These are phyloP conservation scores for Masnerella sp. DNA, from an alignment of 2,888 invertebrate genomes.

Conservation along the genomic window DNA sequence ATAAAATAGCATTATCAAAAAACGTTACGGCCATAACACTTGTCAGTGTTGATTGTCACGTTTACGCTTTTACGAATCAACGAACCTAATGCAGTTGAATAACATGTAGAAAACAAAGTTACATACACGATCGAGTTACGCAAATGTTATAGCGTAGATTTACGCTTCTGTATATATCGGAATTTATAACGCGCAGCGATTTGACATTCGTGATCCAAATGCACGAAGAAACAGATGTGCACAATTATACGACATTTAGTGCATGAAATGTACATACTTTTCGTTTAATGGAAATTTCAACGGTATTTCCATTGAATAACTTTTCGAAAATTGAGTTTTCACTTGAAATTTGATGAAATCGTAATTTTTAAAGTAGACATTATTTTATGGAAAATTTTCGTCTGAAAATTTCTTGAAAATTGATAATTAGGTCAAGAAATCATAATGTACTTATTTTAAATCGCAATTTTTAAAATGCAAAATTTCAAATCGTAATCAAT, in stretches of 20 bases:
- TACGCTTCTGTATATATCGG: constrained; percentile 2
- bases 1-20: constrained; percentile 36
- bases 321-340: too few species aligned
- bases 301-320: too few species aligned
- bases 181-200: constrained; percentile 3
- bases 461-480: too few species aligned
- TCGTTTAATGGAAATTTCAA: too few species aligned
- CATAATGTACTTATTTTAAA: too few species aligned
- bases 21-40: constrained; percentile 5
- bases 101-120: constrained; percentile 8
- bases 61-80: constrained; percentile 25
- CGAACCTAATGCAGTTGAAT: constrained; percentile 2
- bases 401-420: too few species aligned
- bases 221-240: background rate
- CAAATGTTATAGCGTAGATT: constrained; percentile 17
- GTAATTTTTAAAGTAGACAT: too few species aligned
- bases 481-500: too few species aligned
- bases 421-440: too few species aligned
- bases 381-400: too few species aligned
- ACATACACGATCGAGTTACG: constrained; percentile 8
- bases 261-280: too few species aligned
- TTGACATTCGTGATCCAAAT: background rate
- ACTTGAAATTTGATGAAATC: too few species aligned
- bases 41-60: constrained; percentile 30
- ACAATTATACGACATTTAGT: background rate